phyloP scores from a whole-genome alignment of 2,113 vertebrate species.

The Catharus minimus region DNA sequence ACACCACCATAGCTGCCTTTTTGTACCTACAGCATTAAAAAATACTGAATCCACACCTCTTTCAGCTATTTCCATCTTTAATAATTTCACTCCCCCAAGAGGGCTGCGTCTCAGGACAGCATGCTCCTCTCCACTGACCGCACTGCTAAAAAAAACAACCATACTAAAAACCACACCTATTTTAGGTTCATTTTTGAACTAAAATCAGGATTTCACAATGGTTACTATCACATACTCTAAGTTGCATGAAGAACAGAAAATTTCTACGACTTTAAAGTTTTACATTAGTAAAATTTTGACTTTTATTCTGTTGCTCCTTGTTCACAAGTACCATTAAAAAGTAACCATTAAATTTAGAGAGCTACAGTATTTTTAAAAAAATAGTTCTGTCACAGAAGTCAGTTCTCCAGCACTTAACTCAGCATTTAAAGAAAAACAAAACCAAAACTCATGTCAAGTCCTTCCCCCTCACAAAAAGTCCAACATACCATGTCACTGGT shows the following conservation, averaged over 20 bases:
- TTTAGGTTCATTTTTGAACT: background rate
- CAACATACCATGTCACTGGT: slow-evolving; percentile 46
- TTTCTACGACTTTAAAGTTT: background rate
- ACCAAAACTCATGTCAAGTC: background rate
- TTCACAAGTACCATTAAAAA: background rate
- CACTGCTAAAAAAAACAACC: background rate
- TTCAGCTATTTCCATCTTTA: background rate
- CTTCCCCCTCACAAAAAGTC: background rate
- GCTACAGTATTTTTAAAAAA: background rate
- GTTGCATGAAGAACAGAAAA: background rate
- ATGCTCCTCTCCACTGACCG: background rate
- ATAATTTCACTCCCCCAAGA: background rate
- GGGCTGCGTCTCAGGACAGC: background rate
- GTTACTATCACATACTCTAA: background rate
- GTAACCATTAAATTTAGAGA: background rate
- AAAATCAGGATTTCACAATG: background rate
- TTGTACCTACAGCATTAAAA: background rate
- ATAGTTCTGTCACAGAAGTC: background rate
- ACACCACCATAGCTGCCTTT: background rate
- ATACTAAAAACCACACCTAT: background rate
- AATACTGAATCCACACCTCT: background rate
- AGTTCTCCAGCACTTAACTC: background rate
- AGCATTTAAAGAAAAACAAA: background rate
- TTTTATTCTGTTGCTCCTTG: background rate
- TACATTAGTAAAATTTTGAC: background rate